phyloP scores from a whole-genome alignment of 2,888 invertebrate species.

The Leucania comma region DNA sequence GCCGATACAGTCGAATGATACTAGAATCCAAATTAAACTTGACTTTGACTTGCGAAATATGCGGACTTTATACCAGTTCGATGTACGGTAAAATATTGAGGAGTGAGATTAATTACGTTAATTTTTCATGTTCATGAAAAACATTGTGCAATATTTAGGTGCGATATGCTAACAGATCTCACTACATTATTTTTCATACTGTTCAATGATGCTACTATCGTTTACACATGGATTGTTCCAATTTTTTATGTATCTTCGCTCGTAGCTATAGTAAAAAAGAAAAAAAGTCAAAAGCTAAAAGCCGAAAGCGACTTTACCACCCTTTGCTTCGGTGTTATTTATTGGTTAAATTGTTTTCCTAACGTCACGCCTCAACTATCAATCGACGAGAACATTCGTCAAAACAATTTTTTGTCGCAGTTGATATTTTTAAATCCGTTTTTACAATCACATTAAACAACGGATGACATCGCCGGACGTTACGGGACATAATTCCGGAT shows the following conservation, averaged over 20 bases:
- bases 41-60: slow-evolving; percentile 26
- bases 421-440: slow-evolving; percentile 44
- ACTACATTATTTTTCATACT: not conserved
- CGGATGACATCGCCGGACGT: slow-evolving; percentile 72
- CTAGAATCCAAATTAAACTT: slow-evolving; percentile 34
- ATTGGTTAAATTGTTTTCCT: slow-evolving; percentile 14
- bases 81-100: not conserved
- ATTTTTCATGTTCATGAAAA: not conserved
- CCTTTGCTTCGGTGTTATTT: slow-evolving; percentile 17
- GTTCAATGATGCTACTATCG: slow-evolving; percentile 10
- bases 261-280: not conserved
- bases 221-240: not conserved
- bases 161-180: not conserved
- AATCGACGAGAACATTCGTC: slow-evolving; percentile 42
- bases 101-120: not conserved
- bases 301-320: slow-evolving; percentile 13
- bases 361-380: slow-evolving; percentile 37
- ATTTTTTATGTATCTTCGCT: not conserved
- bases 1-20: slow-evolving; percentile 12
- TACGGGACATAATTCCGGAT: slow-evolving; percentile 71
- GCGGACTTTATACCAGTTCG: not conserved
- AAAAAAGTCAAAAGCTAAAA: slow-evolving; percentile 3
- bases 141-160: not conserved
- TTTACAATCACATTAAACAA: slow-evolving; percentile 65
- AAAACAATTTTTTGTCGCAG: slow-evolving; percentile 56